Evolutionary conservation across 2,797 vertebrate species (phyloP).

Genomic region (Morus bassanus): DNA sequence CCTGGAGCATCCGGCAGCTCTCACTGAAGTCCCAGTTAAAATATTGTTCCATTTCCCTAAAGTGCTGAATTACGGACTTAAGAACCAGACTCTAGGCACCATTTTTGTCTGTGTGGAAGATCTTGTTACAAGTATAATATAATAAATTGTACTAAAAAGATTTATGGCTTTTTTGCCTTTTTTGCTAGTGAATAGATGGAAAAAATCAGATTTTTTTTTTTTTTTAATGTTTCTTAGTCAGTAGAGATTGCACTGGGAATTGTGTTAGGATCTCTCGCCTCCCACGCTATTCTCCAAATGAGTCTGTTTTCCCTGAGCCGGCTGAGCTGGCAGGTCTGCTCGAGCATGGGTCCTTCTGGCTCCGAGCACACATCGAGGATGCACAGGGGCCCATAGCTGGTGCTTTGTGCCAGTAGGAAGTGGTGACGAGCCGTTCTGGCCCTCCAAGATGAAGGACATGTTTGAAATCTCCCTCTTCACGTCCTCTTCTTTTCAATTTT

Average conservation of each 20-base stretch:
- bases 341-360: neutral
- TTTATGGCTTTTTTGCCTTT: neutral
- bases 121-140: slow-evolving; percentile 44
- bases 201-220: neutral
- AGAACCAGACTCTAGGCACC: neutral
- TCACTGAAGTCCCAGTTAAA: neutral
- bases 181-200: slow-evolving; percentile 15
- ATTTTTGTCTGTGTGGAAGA: slow-evolving; percentile 4
- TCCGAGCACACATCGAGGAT: neutral
- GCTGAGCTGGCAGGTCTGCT: neutral
- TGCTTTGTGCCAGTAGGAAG: neutral
- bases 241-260: neutral
- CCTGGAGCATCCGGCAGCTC: neutral
- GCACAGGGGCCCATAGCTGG: neutral
- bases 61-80: slow-evolving; percentile 6
- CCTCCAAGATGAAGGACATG: neutral
- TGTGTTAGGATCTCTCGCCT: neutral
- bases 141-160: slow-evolving; percentile 30
- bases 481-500: neutral
- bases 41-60: neutral
- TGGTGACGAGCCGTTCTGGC: fast-evolving
- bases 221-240: neutral
- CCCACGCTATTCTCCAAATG: neutral
- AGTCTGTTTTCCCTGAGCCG: neutral
- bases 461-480: neutral